These are phyloP conservation scores for Amblyopsis hoosieri DNA, from an alignment of 2,797 vertebrate genomes.

Conservation along the genomic window DNA sequence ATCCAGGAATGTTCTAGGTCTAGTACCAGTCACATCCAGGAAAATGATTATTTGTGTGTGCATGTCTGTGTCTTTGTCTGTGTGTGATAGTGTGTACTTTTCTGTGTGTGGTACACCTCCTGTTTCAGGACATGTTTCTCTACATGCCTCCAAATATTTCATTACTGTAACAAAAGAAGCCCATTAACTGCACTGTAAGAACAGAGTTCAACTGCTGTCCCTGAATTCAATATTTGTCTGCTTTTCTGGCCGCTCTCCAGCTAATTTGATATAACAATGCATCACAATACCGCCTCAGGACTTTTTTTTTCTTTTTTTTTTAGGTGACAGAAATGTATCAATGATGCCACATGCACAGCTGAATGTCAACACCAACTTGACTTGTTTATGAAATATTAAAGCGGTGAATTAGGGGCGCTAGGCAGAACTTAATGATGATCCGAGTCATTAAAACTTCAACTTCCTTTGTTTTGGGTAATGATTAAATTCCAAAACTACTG, in stretches of 20 bases:
- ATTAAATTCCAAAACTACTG: conserved; percentile 77
- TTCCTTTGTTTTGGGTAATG: conserved; percentile 78
- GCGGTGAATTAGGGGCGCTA: conserved; percentile 73
- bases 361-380: conserved; percentile 82
- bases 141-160: conserved; percentile 77
- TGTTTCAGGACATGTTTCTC: conserved; percentile 68
- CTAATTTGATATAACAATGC: conserved; percentile 88
- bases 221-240: conserved; percentile 75
- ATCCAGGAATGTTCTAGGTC: conserved; percentile 34
- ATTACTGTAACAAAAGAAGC: conserved; percentile 84
- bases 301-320: conserved; percentile 71
- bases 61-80: conserved; percentile 1
- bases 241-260: conserved; percentile 81
- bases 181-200: conserved; percentile 80
- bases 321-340: conserved; percentile 82
- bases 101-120: conserved; percentile 29
- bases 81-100: conserved; percentile 32
- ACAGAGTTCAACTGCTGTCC: conserved; percentile 74
- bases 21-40: conserved; percentile 39
- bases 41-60: conserved; percentile 36
- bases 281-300: conserved; percentile 74
- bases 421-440: conserved; percentile 80
- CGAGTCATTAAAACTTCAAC: conserved; percentile 77
- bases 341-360: conserved; percentile 83
- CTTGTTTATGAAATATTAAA: conserved; percentile 83